Base-by-base conservation (phyloP, 2,113 vertebrate genomes). In the Chascanopsetta lugubris region DNA sequence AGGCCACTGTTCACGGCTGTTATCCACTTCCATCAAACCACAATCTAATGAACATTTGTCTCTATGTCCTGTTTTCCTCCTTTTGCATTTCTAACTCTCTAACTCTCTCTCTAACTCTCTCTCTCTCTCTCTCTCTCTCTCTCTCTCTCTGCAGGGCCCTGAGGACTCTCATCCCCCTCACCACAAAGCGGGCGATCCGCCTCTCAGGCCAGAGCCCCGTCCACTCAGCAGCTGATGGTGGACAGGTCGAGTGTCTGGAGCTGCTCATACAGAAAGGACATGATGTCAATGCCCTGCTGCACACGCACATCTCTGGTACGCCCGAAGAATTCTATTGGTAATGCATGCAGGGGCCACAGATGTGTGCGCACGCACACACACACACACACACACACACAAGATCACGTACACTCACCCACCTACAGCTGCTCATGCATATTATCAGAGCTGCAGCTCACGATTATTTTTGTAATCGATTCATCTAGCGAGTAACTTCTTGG, bases 221-320 rank as follows among this genome's bases (percentile, higher is more conserved):
- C 64, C 94, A 95, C 71, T 95, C 94, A 1, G 94, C 94, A 22
- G 92, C 91, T 10, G 95, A 95, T 0, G 93, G 94, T n/a, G 94
- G 95, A 32, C 94, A 92, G 4, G 77, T 72, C 0, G 90, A 94
- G 68, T 96, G 94, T 72, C 85, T 98, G 10, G 77, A 94, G 66
- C 91, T 96, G 20, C 92, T 96, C 17, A 90, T 94, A 62, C 86
- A 94, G 70, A 90, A 72, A 30, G 91, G 80, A 21, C 95, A 94
- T 53, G 87, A 95, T 48, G 92, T 96, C 78, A 95, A 94, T 3
- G 47, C 87, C 13, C 43, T 86, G 42, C 85, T 96, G 12, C 91
- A 79, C 0, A 53, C 89, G 34, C 89, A 93, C 58, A 85, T 95
- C 72, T 95, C 94, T 64, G 88, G 85, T 90, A 62, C 7, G 34